Base-by-base conservation (phyloP, 2,113 vertebrate species). In the Xenus cinereus region DNA sequence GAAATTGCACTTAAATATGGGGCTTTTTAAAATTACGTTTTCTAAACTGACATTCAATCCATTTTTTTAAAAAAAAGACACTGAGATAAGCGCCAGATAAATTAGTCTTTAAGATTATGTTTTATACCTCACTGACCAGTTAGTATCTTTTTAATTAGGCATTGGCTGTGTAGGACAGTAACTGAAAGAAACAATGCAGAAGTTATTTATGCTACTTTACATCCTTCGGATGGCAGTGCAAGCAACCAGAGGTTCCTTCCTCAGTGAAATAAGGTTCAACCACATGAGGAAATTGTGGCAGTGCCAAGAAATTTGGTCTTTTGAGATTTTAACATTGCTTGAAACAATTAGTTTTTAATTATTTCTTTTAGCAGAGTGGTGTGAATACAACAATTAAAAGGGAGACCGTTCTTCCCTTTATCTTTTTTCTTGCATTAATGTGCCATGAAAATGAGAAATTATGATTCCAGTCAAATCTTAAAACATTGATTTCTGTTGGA, bases 171-270 rank as follows among this genome's bases (percentile, higher is more conserved):
- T 46, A 22, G 50, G 23, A 59, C 16, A 80, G 21, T 75, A 45
- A 75, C 69, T 86, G 67, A 90, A 90, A 60, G 59, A 63, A 78
- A 53, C 28, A 53, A 48, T 53, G 8, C 50, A 78, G 14, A 85
- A 27, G 12, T 57, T 91, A 90, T 22, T 82, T 74, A 12, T 95
- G 33, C 45, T 94, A 23, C 11, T 93, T 83, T 63, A 19, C 26
- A 33, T 97, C 60, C 57, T 95, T 95, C 41, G 85, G 63, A 93
- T 92, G 62, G 54, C 90, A 94, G 19, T 95, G 30, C 67, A 79
- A 92, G 13, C 35, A 69, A 26, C 85, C 64, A 79, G 81, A 87
- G 56, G 41, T 88, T 74, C 51, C 41, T 82, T 90, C 26, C 23
- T 8, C 60, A 56, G 35, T 84, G 14, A 17, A 56, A 20, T 56